Evolutionary conservation across 2,797 vertebrate species (phyloP).

Genomic region (Tachyglossus aculeatus): DNA sequence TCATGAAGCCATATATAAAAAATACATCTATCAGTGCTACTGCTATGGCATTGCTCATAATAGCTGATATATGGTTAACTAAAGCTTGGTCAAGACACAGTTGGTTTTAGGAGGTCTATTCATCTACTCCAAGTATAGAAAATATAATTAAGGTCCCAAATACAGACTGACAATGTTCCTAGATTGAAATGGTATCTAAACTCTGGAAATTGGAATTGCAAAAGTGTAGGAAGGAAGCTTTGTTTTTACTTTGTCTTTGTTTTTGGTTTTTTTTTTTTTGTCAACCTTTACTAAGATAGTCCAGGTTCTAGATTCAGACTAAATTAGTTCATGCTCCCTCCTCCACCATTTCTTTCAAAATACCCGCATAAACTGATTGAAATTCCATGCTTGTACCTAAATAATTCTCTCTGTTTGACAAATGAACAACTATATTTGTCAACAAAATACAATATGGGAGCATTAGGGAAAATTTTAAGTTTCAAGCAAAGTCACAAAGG

Average conservation of each 20-base stretch:
- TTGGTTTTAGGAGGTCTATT: too few species aligned
- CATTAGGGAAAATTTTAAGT: not conserved
- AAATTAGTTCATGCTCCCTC: conserved; percentile 6
- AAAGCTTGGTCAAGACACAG: too few species aligned
- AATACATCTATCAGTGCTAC: too few species aligned
- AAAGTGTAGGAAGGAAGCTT: too few species aligned
- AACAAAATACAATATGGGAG: not conserved
- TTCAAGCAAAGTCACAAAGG: conserved; percentile 13
- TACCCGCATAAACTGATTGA: not conserved
- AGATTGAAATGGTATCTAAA: too few species aligned
- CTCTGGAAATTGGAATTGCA: too few species aligned
- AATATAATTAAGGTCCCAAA: too few species aligned
- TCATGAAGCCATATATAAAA: not conserved
- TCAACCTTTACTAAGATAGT: conserved; percentile 5
- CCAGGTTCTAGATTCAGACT: conserved; percentile 5
- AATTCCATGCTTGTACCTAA: conserved; percentile 17
- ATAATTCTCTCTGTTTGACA: conserved; percentile 1
- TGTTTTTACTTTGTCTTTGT: too few species aligned
- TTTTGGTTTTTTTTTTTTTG: not conserved
- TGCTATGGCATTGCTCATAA: too few species aligned
- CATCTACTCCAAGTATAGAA: too few species aligned
- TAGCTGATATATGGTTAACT: too few species aligned
- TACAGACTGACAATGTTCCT: too few species aligned
- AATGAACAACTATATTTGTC: conserved; percentile 7
- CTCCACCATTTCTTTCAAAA: not conserved